These are phyloP conservation scores for Trematomus loennbergii DNA, from an alignment of 2,113 vertebrate species.

Conservation along the genomic window DNA sequence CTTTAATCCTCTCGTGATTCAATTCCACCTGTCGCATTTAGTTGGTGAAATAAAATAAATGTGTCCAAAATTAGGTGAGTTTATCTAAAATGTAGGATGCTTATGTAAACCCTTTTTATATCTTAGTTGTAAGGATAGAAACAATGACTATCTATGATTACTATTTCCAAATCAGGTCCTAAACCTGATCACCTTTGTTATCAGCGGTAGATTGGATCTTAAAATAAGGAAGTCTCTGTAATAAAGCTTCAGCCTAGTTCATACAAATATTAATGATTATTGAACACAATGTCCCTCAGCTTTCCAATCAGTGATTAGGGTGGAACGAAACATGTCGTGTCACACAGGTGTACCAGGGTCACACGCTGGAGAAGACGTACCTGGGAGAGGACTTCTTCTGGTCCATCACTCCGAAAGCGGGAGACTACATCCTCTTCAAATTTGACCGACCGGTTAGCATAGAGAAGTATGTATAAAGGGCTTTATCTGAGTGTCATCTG, in stretches of 20 bases:
- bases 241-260: not conserved
- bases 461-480: slow-evolving; percentile 85
- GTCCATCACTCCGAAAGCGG: slow-evolving; percentile 92
- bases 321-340: not conserved
- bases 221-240: not conserved
- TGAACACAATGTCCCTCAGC: not conserved
- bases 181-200: no score
- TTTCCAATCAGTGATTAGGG: not conserved
- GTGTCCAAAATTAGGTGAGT: no score
- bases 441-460: slow-evolving; percentile 95
- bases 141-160: no score
- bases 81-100: no score
- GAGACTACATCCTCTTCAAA: slow-evolving; percentile 96
- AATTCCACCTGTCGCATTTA: no score
- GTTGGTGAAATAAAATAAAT: no score
- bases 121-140: no score
- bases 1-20: no score
- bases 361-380: slow-evolving; percentile 96
- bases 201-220: no score
- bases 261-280: not conserved
- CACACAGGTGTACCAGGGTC: slow-evolving; percentile 92
- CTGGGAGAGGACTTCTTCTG: slow-evolving; percentile 99
- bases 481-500: not conserved
- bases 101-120: no score
- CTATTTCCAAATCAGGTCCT: no score